Conservation (phyloP, 2,797 vertebrate genomes). For the Squalus acanthias region DNA sequence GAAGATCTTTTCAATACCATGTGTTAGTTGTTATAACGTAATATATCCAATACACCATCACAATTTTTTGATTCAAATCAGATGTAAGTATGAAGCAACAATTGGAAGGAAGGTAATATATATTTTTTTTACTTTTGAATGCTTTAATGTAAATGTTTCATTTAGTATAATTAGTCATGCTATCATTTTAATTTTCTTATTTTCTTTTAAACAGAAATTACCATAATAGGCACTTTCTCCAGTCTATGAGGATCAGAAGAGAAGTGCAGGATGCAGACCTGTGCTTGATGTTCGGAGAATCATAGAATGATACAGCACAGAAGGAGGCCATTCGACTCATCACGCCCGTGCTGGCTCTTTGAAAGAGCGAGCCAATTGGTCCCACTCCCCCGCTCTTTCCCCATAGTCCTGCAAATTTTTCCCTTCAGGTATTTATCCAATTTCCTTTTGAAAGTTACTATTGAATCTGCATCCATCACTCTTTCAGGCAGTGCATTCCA, state of each 20-base stretch:
- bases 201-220: background rate
- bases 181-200: constrained; percentile 27
- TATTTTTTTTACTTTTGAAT: constrained; percentile 11
- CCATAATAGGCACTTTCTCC: background rate
- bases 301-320: background rate
- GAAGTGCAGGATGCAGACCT: background rate
- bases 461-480: background rate
- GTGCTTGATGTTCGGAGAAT: background rate
- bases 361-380: too few relatives aligned
- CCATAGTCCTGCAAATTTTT: too few relatives aligned
- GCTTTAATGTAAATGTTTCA: background rate
- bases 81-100: constrained; percentile 23
- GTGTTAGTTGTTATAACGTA: constrained; percentile 36
- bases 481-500: background rate
- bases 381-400: too few relatives aligned
- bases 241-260: background rate
- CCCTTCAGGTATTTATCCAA: too few relatives aligned
- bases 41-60: constrained; percentile 28
- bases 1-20: constrained; percentile 33
- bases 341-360: too few relatives aligned
- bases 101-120: constrained; percentile 19
- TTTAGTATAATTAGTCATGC: constrained; percentile 22
- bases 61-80: constrained; percentile 35
- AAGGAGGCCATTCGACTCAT: too few relatives aligned
- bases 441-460: background rate